A percentile compares a stretch with the other conserved stretches of the same genome.
Evolutionary conservation across 2,797 vertebrate genomes (phyloP).

Genomic region (Sebastes alutus): DNA sequence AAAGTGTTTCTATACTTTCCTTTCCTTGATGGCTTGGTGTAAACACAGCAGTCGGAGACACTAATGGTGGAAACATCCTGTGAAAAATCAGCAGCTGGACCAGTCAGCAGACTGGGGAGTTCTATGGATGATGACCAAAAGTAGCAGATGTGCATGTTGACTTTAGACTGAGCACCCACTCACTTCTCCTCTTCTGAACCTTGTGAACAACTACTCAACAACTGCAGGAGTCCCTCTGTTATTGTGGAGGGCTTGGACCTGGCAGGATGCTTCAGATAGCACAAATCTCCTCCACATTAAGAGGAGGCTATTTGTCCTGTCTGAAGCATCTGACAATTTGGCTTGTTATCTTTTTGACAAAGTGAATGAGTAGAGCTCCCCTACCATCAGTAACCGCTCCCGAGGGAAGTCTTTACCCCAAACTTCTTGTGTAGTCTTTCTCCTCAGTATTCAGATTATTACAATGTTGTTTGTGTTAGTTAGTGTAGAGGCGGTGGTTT

Average conservation of each 20-base stretch:
- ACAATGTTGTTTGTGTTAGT: not conserved
- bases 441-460: not conserved
- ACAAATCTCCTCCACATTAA: not conserved
- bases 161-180: not conserved
- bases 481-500: not conserved
- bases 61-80: not conserved
- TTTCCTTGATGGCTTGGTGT: not conserved
- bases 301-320: not conserved
- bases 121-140: not conserved
- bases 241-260: not conserved
- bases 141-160: not conserved
- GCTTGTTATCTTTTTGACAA: not conserved
- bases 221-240: not conserved
- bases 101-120: not conserved
- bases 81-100: not conserved
- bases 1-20: too few relatives aligned
- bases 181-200: not conserved
- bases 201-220: not conserved
- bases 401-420: not conserved
- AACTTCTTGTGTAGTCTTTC: not conserved
- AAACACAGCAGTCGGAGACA: not conserved
- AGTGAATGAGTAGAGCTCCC: not conserved
- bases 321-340: not conserved
- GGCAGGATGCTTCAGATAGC: not conserved
- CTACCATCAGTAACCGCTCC: not conserved